Conservation (phyloP, 1,140 invertebrate genomes). For the Pissodes strobi region DNA sequence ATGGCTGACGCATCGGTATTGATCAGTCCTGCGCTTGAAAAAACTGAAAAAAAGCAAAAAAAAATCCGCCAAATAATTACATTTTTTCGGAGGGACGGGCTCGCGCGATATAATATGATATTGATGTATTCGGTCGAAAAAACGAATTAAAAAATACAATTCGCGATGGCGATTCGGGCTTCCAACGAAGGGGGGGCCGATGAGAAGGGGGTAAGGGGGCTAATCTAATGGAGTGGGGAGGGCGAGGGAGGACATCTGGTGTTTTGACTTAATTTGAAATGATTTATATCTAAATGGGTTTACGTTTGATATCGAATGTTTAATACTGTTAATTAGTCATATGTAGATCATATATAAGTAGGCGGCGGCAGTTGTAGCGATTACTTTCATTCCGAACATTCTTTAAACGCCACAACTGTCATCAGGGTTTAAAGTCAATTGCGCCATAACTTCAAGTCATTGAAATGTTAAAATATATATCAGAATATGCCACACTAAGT, state of each 20-base stretch:
- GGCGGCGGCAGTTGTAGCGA: too few species aligned
- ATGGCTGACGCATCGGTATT: slow-evolving; percentile 33
- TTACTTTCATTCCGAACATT: too few species aligned
- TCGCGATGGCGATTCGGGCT: slow-evolving; percentile 30
- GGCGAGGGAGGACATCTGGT: slow-evolving; percentile 24
- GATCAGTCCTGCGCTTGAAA: slow-evolving; percentile 26
- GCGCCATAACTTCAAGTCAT: too few species aligned
- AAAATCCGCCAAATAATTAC: slow-evolving; percentile 34
- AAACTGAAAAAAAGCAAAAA: slow-evolving; percentile 19
- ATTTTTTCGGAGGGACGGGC: slow-evolving; percentile 30
- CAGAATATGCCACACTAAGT: too few species aligned
- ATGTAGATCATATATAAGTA: too few species aligned
- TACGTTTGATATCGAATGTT: too few species aligned
- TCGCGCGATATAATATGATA: slow-evolving; percentile 33
- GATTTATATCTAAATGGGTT: too few species aligned
- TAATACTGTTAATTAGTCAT: too few species aligned
- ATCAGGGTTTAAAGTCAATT: too few species aligned
- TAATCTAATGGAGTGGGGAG: too few species aligned
- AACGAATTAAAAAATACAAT: slow-evolving; percentile 36
- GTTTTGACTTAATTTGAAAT: slow-evolving; percentile 14
- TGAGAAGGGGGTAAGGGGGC: neutral
- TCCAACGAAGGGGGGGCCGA: neutral
- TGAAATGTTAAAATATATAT: too few species aligned
- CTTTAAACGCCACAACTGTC: too few species aligned
- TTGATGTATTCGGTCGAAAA: slow-evolving; percentile 35